Percentiles rank a stretch among this genome's conserved stretches.
phyloP scores from a whole-genome alignment of 1,140 invertebrate genomes.

The Drosophila ficusphila region DNA sequence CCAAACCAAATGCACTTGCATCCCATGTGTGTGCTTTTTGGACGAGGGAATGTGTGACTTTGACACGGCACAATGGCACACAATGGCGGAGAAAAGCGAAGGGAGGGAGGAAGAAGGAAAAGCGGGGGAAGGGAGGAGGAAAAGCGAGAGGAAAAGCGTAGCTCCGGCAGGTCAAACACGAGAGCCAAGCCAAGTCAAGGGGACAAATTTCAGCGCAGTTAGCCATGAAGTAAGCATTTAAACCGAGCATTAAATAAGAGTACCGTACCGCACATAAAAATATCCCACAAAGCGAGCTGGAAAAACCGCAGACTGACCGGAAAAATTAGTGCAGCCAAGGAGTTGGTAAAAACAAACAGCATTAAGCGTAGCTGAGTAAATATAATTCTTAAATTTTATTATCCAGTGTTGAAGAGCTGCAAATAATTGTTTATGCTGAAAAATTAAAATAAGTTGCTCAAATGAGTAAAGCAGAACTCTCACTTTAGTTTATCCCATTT shows the following conservation, averaged over 20 bases:
- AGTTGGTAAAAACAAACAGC: background rate
- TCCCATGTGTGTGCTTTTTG: background rate
- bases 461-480: no score
- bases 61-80: constrained; percentile 28
- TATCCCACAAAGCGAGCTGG: background rate
- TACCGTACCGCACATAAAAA: constrained; percentile 25
- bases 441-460: no score
- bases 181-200: constrained; percentile 12
- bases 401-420: no score
- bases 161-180: constrained; percentile 24
- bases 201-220: constrained; percentile 12
- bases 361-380: background rate
- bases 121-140: background rate
- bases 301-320: background rate
- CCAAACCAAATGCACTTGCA: constrained; percentile 27
- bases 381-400: background rate
- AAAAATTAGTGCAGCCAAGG: constrained; percentile 10
- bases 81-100: background rate
- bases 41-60: constrained; percentile 16
- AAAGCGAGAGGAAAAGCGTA: background rate
- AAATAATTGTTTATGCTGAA: no score
- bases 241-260: constrained; percentile 29
- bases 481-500: no score
- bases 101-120: background rate
- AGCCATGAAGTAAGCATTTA: constrained; percentile 30